These are phyloP conservation scores for Poecilobothrus nobilitatus DNA, from an alignment of 2,888 invertebrate species.

Conservation along the genomic window DNA sequence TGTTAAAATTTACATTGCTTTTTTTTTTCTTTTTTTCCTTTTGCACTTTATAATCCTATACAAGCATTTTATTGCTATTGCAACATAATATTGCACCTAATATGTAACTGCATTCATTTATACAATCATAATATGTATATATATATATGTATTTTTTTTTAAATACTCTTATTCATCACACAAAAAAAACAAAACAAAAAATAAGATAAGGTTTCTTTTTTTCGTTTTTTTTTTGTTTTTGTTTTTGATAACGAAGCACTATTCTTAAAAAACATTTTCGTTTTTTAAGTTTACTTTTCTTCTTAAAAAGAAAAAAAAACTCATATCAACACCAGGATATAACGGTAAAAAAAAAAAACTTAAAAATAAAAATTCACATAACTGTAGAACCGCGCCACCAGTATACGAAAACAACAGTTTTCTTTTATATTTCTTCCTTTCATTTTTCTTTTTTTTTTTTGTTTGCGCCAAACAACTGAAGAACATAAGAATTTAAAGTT, in stretches of 20 bases:
- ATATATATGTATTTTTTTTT: too few relatives aligned
- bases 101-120: too few relatives aligned
- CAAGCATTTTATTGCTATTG: neutral
- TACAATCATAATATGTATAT: too few relatives aligned
- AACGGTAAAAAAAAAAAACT: neutral
- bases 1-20: neutral
- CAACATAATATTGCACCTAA: neutral
- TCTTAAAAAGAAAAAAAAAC: neutral
- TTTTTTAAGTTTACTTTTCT: neutral
- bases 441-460: too few relatives aligned
- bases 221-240: too few relatives aligned
- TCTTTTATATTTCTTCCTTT: too few relatives aligned
- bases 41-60: neutral
- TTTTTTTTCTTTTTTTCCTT: neutral
- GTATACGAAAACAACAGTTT: too few relatives aligned
- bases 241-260: neutral
- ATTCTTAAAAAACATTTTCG: neutral
- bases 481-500: too few relatives aligned
- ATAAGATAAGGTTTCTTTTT: neutral
- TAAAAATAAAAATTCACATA: neutral
- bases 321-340: neutral
- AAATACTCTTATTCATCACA: neutral
- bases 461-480: too few relatives aligned
- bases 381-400: too few relatives aligned
- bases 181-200: neutral